Percentiles rank a stretch among this genome's conserved stretches.
phyloP scores from a whole-genome alignment of 2,888 invertebrate species.

The Cenopis cana region DNA sequence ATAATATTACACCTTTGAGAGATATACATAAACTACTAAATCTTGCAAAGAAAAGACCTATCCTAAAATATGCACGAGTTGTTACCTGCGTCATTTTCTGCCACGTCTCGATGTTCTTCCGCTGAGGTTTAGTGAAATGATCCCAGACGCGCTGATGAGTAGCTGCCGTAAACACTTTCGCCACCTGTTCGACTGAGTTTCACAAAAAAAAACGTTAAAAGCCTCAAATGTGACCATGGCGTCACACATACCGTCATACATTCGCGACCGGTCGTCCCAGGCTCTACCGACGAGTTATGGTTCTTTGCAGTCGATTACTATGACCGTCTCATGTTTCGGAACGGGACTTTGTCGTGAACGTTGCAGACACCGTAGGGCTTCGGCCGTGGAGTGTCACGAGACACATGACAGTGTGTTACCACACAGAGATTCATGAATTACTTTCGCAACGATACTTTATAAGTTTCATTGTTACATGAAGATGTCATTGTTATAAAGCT shows the following conservation, averaged over 20 bases:
- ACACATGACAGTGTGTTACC: conserved; percentile 52
- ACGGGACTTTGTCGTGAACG: conserved; percentile 50
- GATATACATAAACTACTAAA: neutral
- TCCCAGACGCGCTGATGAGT: conserved; percentile 99
- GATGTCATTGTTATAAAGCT: conserved; percentile 4
- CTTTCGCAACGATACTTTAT: conserved; percentile 51
- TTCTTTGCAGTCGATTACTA: conserved; percentile 53
- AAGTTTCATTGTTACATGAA: conserved; percentile 11
- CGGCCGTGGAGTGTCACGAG: conserved; percentile 49
- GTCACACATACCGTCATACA: conserved; percentile 75
- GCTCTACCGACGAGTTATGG: conserved; percentile 49
- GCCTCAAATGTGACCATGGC: conserved; percentile 60
- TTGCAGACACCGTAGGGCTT: conserved; percentile 49
- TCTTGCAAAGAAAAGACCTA: neutral
- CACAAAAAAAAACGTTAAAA: conserved; percentile 78
- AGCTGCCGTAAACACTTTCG: conserved; percentile 98
- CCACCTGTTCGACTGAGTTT: conserved; percentile 98
- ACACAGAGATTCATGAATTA: conserved; percentile 51
- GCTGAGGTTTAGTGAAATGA: conserved; percentile 99
- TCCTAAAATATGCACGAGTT: conserved; percentile 38
- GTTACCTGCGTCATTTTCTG: conserved; percentile 97
- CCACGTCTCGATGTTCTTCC: conserved; percentile 99
- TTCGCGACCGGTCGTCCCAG: conserved; percentile 66
- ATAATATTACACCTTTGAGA: neutral
- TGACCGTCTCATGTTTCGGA: conserved; percentile 58